Evolutionary conservation across 1,140 invertebrate species (phyloP).

Genomic region (Pseudomyrmex pallidus): DNA sequence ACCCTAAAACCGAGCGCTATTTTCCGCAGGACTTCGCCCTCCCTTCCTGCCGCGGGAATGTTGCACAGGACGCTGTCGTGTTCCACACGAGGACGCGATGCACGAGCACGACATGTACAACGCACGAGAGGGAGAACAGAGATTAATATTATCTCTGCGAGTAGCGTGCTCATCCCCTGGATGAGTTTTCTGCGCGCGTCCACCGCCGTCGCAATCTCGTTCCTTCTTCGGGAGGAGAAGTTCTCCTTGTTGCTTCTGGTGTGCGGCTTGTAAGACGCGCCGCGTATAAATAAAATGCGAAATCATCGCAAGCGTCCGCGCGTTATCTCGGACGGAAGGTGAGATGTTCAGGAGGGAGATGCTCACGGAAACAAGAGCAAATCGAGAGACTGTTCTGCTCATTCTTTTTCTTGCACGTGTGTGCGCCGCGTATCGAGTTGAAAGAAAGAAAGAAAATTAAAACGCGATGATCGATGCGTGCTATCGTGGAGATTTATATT

Average conservation of each 20-base stretch:
- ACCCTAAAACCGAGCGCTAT: slow-evolving; percentile 80
- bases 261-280: slow-evolving; percentile 23
- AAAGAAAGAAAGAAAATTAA: background rate
- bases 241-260: slow-evolving; percentile 53
- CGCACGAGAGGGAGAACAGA: slow-evolving; percentile 35
- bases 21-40: slow-evolving; percentile 72
- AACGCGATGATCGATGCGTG: background rate
- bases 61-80: slow-evolving; percentile 41
- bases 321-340: background rate
- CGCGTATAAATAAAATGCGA: slow-evolving; percentile 34
- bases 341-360: background rate
- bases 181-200: background rate
- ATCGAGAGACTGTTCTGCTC: background rate
- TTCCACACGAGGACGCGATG: slow-evolving; percentile 67
- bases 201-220: slow-evolving; percentile 44
- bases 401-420: slow-evolving; percentile 16
- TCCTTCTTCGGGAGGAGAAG: slow-evolving; percentile 24
- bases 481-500: background rate
- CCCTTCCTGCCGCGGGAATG: slow-evolving; percentile 23
- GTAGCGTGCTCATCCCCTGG: too few species aligned
- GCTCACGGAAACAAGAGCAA: slow-evolving; percentile 22
- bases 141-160: slow-evolving; percentile 72
- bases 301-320: slow-evolving; percentile 38
- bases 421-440: background rate
- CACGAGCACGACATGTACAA: slow-evolving; percentile 69